Percentiles rank a stretch among this genome's conserved stretches.
These are phyloP conservation scores for Rhinogobio ventralis DNA, from an alignment of 2,797 vertebrate genomes.

Conservation along the genomic window DNA sequence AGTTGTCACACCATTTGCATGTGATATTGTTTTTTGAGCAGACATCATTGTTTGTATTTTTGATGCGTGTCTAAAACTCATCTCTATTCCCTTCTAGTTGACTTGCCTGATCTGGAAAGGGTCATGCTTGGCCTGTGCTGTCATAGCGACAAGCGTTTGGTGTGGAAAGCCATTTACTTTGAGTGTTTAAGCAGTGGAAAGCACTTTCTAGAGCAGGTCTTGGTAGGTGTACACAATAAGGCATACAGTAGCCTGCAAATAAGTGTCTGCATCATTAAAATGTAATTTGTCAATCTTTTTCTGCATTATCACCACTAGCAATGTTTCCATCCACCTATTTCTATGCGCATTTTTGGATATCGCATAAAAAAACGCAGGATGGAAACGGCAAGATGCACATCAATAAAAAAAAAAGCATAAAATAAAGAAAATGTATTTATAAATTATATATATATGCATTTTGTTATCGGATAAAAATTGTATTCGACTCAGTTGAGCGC, in stretches of 20 bases:
- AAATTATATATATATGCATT: no score
- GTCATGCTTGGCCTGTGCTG: constrained; percentile 85
- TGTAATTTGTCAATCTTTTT: not conserved
- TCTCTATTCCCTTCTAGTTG: constrained; percentile 63
- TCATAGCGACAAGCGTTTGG: constrained; percentile 76
- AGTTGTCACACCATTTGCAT: constrained; percentile 22
- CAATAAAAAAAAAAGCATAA: no score
- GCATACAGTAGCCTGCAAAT: not conserved
- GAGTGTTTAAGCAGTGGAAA: constrained; percentile 92
- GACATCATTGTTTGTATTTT: not conserved
- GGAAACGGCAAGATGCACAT: no score
- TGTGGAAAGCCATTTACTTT: constrained; percentile 92
- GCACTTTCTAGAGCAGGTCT: constrained; percentile 94
- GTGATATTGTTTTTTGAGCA: constrained; percentile 23
- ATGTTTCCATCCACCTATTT: no score
- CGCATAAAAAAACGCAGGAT: no score
- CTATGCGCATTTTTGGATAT: no score
- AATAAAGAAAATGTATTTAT: no score
- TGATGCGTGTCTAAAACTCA: constrained; percentile 17
- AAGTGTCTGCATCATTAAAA: not conserved
- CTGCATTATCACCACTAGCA: not conserved
- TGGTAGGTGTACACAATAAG: constrained; percentile 79
- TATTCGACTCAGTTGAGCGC: no score
- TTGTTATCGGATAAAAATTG: no score
- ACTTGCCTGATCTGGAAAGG: constrained; percentile 85